Conservation (phyloP, 2,113 vertebrate genomes). For the Phasianus colchicus region DNA sequence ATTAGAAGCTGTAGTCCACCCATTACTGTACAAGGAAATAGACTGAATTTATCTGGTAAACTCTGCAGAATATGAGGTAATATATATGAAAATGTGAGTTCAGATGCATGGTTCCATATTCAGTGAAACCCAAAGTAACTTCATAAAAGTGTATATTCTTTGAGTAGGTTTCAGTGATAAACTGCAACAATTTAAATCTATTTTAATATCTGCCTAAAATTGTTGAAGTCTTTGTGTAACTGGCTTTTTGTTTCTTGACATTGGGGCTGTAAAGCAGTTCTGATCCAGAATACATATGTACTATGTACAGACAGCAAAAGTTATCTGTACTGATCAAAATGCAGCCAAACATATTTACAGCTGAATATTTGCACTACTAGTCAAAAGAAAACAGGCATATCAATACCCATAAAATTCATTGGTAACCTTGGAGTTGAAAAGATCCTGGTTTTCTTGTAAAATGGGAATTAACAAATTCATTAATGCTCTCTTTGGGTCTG, state of each 20-base stretch:
- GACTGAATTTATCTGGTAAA: not conserved
- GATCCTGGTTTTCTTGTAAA: not conserved
- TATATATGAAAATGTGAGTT: not conserved
- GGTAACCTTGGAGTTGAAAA: not conserved
- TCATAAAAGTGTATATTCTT: not conserved
- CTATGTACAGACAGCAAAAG: not conserved
- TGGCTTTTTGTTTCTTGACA: not conserved
- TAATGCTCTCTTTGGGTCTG: not conserved
- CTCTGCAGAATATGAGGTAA: not conserved
- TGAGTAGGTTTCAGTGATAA: not conserved
- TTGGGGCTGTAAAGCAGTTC: not conserved
- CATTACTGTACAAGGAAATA: not conserved
- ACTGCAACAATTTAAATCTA: not conserved
- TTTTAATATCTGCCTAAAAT: not conserved
- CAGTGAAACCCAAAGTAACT: not conserved
- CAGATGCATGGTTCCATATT: not conserved
- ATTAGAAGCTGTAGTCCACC: not conserved
- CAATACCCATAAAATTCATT: not conserved
- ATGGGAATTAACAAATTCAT: not conserved
- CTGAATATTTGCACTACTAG: not conserved
- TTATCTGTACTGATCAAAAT: not conserved
- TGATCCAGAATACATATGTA: not conserved
- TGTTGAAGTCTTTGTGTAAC: not conserved
- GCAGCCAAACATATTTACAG: not conserved
- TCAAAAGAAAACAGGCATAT: not conserved